Percentiles rank a stretch among this genome's conserved stretches.
These are phyloP conservation scores for Lipotes vexillifer DNA, from an alignment of 2,113 vertebrate species.

Conservation along the genomic window DNA sequence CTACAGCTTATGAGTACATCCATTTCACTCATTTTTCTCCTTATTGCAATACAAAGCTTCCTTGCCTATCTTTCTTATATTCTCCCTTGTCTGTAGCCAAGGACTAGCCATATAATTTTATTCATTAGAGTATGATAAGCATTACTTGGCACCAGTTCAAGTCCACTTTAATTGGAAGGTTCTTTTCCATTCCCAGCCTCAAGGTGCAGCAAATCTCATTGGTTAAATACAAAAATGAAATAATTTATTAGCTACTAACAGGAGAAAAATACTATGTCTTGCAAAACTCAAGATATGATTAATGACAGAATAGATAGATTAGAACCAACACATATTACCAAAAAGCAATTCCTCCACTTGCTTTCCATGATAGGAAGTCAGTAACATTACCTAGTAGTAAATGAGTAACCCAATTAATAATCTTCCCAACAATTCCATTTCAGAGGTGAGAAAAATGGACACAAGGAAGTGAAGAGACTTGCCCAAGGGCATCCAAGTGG, in stretches of 20 bases:
- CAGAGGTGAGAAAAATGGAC: background rate
- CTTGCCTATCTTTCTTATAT: background rate
- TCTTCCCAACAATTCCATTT: background rate
- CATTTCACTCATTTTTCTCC: background rate
- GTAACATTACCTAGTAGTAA: background rate
- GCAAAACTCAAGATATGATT: background rate
- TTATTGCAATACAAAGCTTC: background rate
- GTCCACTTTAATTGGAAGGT: background rate
- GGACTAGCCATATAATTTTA: background rate
- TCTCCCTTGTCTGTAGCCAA: background rate
- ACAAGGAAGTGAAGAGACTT: background rate
- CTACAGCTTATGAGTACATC: background rate
- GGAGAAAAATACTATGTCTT: background rate
- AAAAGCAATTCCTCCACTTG: background rate
- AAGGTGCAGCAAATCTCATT: background rate
- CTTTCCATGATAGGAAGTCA: background rate
- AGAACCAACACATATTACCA: background rate
- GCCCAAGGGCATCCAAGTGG: background rate
- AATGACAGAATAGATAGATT: background rate
- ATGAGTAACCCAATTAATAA: background rate
- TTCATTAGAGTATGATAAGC: background rate
- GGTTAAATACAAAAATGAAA: conserved; percentile 8
- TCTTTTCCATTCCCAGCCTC: background rate
- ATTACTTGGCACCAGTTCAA: background rate
- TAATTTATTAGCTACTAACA: background rate